Percentiles rank a stretch among this genome's conserved stretches.
phyloP scores from a whole-genome alignment of 1,140 invertebrate genomes.

The Helicorthomorpha holstii region DNA sequence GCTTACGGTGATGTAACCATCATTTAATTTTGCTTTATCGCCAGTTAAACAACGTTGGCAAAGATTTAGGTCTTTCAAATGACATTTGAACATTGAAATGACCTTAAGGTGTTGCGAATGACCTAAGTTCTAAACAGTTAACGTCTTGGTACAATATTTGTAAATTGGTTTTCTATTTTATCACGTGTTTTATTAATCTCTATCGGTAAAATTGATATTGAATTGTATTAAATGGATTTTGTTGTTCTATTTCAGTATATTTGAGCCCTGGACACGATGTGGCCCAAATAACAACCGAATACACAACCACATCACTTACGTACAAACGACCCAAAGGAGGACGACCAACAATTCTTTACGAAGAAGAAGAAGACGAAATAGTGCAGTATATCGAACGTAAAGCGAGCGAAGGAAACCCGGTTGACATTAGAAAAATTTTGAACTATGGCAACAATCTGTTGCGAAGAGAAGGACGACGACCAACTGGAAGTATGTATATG shows the following conservation, averaged over 20 bases:
- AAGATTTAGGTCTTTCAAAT: too few relatives aligned
- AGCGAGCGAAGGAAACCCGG: slow-evolving; percentile 5
- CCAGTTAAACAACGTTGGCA: too few relatives aligned
- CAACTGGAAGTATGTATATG: slow-evolving; percentile 8
- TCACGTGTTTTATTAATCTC: too few relatives aligned
- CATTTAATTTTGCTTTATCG: too few relatives aligned
- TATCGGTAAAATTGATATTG: too few relatives aligned
- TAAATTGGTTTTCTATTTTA: too few relatives aligned
- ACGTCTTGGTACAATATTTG: too few relatives aligned
- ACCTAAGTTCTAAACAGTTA: too few relatives aligned
- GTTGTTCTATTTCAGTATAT: slow-evolving; percentile 4
- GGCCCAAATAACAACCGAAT: neutral
- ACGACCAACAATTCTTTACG: slow-evolving; percentile 8
- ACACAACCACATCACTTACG: neutral
- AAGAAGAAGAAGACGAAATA: slow-evolving; percentile 8
- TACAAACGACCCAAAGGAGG: slow-evolving; percentile 8
- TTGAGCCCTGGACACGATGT: slow-evolving; percentile 1
- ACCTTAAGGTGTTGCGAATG: too few relatives aligned
- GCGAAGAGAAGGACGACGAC: slow-evolving; percentile 4
- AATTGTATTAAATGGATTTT: too few relatives aligned
- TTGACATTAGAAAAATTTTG: slow-evolving; percentile 5
- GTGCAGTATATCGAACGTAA: neutral
- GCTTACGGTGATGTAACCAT: too few relatives aligned
- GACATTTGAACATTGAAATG: too few relatives aligned
- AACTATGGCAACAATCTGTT: slow-evolving; percentile 4